Evolutionary conservation across 2,797 vertebrate species (phyloP).

Genomic region (Myripristis murdjan): DNA sequence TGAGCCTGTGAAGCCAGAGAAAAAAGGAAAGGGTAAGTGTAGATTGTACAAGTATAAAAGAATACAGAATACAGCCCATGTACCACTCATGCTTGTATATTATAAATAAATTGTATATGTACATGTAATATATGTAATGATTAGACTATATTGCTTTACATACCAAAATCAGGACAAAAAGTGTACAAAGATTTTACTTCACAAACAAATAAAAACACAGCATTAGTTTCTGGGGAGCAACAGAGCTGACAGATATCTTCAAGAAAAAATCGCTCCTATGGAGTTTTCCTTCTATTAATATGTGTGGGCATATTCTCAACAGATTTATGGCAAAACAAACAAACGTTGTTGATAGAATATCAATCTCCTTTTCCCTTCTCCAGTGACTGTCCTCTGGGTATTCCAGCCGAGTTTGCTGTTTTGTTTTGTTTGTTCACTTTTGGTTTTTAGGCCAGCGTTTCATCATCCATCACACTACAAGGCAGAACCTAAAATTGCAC

Average conservation of each 20-base stretch:
- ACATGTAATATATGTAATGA: background rate
- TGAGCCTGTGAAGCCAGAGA: background rate
- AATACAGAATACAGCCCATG: background rate
- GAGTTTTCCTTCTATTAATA: slow-evolving; percentile 69
- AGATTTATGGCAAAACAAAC: slow-evolving; percentile 78
- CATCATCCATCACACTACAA: slow-evolving; percentile 74
- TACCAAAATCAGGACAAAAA: slow-evolving; percentile 39
- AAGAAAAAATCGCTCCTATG: slow-evolving; percentile 52
- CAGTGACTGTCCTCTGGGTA: slow-evolving; percentile 67
- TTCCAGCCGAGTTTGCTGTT: slow-evolving; percentile 72
- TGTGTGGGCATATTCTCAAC: slow-evolving; percentile 69
- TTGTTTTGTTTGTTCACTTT: slow-evolving; percentile 76
- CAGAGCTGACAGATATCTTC: slow-evolving; percentile 58
- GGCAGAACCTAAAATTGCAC: slow-evolving; percentile 63
- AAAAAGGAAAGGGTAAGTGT: background rate
- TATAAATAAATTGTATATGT: slow-evolving; percentile 9
- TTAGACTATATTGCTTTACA: slow-evolving; percentile 19
- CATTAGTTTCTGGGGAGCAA: slow-evolving; percentile 50
- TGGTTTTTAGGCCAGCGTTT: slow-evolving; percentile 72
- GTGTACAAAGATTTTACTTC: slow-evolving; percentile 44
- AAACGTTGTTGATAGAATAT: slow-evolving; percentile 79
- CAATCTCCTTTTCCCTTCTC: slow-evolving; percentile 71
- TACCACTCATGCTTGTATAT: background rate
- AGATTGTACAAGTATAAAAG: background rate
- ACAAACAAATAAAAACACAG: slow-evolving; percentile 25